Evolutionary conservation across 2,797 vertebrate genomes (phyloP).

Genomic region (Jordanella pulchra): DNA sequence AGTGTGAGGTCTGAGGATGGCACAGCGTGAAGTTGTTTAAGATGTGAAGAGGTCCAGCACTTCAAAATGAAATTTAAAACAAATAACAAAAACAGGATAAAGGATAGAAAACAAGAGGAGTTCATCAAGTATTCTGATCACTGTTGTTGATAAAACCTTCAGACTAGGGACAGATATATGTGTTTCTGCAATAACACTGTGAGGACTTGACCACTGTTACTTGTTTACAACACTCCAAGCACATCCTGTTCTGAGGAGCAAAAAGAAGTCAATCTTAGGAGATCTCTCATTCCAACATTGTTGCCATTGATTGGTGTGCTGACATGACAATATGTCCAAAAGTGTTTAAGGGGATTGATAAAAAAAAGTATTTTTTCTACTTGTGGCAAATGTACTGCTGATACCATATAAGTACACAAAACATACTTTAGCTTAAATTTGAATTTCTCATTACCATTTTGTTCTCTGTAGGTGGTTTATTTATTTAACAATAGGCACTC

Average conservation of each 20-base stretch:
- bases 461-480: background rate
- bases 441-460: background rate
- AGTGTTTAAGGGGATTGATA: background rate
- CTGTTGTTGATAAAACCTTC: constrained; percentile 4
- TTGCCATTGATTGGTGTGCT: background rate
- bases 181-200: background rate
- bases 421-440: background rate
- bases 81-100: background rate
- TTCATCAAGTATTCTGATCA: background rate
- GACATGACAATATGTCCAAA: background rate
- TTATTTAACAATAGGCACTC: background rate
- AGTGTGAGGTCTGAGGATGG: constrained; percentile 13
- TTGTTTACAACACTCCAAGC: background rate
- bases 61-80: constrained; percentile 2
- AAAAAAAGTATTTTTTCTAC: background rate
- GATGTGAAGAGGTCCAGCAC: background rate
- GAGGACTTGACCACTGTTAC: background rate
- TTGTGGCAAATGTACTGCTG: background rate
- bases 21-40: constrained; percentile 13
- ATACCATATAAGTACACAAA: background rate
- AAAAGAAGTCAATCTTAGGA: constrained; percentile 1
- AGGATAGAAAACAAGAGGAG: background rate
- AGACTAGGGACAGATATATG: background rate
- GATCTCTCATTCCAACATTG: background rate
- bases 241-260: background rate